A percentile compares a stretch with the other conserved stretches of the same genome.
Evolutionary conservation across 2,888 invertebrate genomes (phyloP).

Genomic region (Oscheius onirici): DNA sequence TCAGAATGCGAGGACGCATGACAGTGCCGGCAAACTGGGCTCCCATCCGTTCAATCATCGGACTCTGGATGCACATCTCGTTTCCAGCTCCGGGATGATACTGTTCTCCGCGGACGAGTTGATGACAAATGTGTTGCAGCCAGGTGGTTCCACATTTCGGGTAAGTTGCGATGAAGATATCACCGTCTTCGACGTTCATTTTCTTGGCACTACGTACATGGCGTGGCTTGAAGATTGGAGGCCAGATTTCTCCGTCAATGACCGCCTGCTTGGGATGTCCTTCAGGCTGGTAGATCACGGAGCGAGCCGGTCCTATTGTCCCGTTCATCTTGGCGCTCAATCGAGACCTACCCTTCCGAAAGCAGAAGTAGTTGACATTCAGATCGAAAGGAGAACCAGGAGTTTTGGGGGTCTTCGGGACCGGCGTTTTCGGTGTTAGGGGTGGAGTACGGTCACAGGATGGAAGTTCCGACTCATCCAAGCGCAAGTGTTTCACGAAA

Average conservation of each 20-base stretch:
- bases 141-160: conserved; percentile 71
- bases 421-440: conserved; percentile 43
- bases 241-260: conserved; percentile 71
- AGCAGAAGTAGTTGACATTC: conserved; percentile 50
- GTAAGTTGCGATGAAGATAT: conserved; percentile 70
- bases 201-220: conserved; percentile 66
- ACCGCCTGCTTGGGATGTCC: conserved; percentile 66
- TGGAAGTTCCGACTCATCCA: conserved; percentile 43
- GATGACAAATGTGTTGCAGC: conserved; percentile 70
- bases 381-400: conserved; percentile 51
- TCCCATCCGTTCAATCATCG: conserved; percentile 71
- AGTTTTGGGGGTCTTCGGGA: conserved; percentile 42
- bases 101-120: conserved; percentile 55
- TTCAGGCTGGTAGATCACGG: conserved; percentile 59
- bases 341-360: conserved; percentile 43
- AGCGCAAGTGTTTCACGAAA: conserved; percentile 44
- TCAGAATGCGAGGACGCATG: conserved; percentile 64
- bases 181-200: conserved; percentile 56
- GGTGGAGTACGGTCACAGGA: conserved; percentile 45
- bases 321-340: neutral
- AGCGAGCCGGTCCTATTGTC: conserved; percentile 45
- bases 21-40: conserved; percentile 62
- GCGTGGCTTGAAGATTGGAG: conserved; percentile 68
- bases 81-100: conserved; percentile 52
- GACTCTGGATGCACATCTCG: conserved; percentile 64